Evolutionary conservation across 2,888 invertebrate species (phyloP).

Genomic region (Dromius quadrimaculatus): DNA sequence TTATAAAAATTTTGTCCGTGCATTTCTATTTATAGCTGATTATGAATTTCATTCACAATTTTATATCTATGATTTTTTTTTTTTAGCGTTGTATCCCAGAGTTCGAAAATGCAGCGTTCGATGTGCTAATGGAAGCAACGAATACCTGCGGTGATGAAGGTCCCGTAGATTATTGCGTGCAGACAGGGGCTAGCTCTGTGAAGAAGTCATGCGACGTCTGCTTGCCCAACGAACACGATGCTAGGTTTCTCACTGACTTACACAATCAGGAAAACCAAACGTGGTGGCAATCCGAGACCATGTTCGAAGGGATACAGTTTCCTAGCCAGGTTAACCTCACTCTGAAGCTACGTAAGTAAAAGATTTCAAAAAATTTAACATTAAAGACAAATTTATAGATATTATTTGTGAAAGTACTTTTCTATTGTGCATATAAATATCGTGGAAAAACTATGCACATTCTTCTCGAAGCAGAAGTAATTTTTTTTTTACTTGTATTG

Average conservation of each 20-base stretch:
- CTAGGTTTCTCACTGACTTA: constrained; percentile 88
- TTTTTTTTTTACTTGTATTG: too few species aligned
- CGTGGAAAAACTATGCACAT: too few species aligned
- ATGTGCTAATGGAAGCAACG: constrained; percentile 89
- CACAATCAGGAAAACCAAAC: constrained; percentile 91
- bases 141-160: constrained; percentile 94
- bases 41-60: too few species aligned
- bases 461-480: too few species aligned
- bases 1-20: too few species aligned
- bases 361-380: too few species aligned
- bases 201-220: constrained; percentile 86
- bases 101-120: constrained; percentile 96
- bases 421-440: too few species aligned
- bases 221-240: constrained; percentile 76
- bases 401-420: too few species aligned
- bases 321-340: constrained; percentile 95
- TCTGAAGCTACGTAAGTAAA: constrained; percentile 81
- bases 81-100: constrained; percentile 93
- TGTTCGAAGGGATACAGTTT: constrained; percentile 92
- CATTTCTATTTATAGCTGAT: too few species aligned
- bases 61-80: too few species aligned
- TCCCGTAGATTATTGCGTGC: constrained; percentile 87
- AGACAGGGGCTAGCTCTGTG: constrained; percentile 80
- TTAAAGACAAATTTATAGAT: too few species aligned
- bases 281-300: constrained; percentile 99